phyloP scores from a whole-genome alignment of 2,888 invertebrate species.

The Cecidostiba fungosa region DNA sequence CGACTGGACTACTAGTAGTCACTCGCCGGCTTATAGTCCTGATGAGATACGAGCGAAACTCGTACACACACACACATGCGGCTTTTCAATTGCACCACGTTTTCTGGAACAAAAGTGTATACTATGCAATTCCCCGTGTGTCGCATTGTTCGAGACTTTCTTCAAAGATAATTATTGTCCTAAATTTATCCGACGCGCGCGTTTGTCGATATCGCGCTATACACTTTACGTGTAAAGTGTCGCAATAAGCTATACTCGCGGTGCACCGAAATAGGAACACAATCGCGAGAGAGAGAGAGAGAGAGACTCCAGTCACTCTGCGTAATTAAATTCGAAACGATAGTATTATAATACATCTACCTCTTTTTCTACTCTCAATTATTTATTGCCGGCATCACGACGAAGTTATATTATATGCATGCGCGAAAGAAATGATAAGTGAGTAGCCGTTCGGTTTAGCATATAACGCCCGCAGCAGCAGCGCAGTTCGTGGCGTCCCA shows the following conservation, averaged over 20 bases:
- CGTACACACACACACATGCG: neutral
- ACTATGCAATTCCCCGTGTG: neutral
- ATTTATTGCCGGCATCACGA: constrained; percentile 20
- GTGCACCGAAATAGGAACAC: neutral
- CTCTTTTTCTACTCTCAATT: neutral
- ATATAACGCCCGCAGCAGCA: constrained; percentile 40
- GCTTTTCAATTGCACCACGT: constrained; percentile 13
- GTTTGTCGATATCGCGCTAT: neutral
- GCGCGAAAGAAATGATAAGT: constrained; percentile 30
- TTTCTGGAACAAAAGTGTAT: constrained; percentile 35
- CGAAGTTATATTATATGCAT: neutral
- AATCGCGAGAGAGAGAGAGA: too few relatives aligned
- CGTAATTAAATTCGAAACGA: neutral
- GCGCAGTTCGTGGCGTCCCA: constrained; percentile 49
- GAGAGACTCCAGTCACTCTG: too few relatives aligned
- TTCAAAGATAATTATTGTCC: constrained; percentile 49
- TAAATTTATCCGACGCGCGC: constrained; percentile 26
- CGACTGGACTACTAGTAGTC: neutral
- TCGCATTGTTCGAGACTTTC: constrained; percentile 33
- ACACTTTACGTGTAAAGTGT: neutral
- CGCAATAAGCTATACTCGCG: neutral
- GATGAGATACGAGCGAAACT: constrained; percentile 46
- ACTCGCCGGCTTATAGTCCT: too few relatives aligned
- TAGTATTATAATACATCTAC: neutral
- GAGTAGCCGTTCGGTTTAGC: constrained; percentile 24